phyloP scores from a whole-genome alignment of 1,140 invertebrate species.

The Drosophila insularis region DNA sequence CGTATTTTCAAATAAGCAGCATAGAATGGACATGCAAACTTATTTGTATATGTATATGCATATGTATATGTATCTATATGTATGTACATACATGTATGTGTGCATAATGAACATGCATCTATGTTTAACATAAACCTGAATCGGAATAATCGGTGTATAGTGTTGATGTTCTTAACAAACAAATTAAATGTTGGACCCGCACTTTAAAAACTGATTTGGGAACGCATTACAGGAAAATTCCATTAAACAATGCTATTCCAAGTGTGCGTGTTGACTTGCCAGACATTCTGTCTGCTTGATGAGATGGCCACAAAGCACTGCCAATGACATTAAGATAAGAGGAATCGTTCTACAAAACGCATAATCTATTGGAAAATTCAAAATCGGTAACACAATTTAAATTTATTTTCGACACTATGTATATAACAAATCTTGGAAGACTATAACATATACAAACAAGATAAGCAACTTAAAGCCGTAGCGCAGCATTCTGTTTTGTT shows the following conservation, averaged over 20 bases:
- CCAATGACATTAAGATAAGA: constrained; percentile 75
- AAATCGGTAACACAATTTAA: constrained; percentile 79
- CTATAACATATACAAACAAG: constrained; percentile 68
- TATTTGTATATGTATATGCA: constrained; percentile 10
- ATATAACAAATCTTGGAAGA: constrained; percentile 65
- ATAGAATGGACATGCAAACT: constrained; percentile 37
- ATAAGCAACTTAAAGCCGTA: constrained; percentile 43
- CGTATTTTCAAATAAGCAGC: constrained; percentile 39
- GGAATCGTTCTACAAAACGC: constrained; percentile 81
- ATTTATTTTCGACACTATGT: constrained; percentile 64
- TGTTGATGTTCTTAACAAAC: constrained; percentile 67
- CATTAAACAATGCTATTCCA: constrained; percentile 71
- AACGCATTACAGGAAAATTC: constrained; percentile 81
- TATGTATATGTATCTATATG: constrained; percentile 15
- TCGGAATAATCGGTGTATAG: neutral
- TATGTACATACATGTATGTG: neutral
- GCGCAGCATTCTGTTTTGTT: neutral
- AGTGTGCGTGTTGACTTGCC: constrained; percentile 18
- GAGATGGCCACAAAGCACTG: constrained; percentile 13
- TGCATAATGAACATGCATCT: constrained; percentile 21
- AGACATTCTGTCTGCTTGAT: constrained; percentile 74
- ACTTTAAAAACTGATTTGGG: constrained; percentile 80
- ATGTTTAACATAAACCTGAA: neutral
- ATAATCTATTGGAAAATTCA: constrained; percentile 70
- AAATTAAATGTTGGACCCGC: constrained; percentile 81